Base-by-base conservation (phyloP, 2,113 vertebrate species). In the Athene cunicularia region DNA sequence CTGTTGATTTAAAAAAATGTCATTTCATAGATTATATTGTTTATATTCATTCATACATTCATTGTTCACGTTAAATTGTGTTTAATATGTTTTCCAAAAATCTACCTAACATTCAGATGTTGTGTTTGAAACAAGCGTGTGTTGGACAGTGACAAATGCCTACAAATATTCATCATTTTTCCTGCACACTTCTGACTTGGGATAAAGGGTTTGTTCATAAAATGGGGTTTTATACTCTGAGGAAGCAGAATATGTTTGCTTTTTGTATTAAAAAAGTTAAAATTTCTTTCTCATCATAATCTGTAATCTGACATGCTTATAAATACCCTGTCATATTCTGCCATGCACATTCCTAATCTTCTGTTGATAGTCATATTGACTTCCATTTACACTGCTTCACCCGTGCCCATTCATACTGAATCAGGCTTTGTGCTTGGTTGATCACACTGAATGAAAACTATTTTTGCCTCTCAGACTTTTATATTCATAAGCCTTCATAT, bases 311-410 rank as follows among this genome's bases (percentile, higher is more conserved):
- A 83, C 7, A 12, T 64, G 45, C 14, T 83, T 88, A 87, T 63
- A 92, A 85, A 95, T 70, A n/a, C 28, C 35, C 16, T 75, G 66
- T 67, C 92, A 66, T 28, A 45, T n/a, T 83, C 53, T 62, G 62
- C 67, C 10, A 1, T 59, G 75, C 90, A 55, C 74, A 20, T 83
- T 80, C 75, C 72, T 94, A 85, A 87, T 96, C 80, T 94, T 73
- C 58, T 93, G 50, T 50, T 84, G 79, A 80, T 68, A 86, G 71
- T 47, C 72, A 18, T 39, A 95, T 59, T 92, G 67, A 35, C 88
- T 93, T 80, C 86, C 55, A 88, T 58, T 86, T 95, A 16, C 52
- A 50, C 17, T 16, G 50, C 71, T 62, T 86, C 60, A 52, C 43
- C 91, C 37, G 23, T 27, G 41, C 41, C 77, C 72, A 75, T 60